Evolutionary conservation across 2,797 vertebrate species (phyloP), one percentile per base, ranked within the genome.

Genomic region (Lepus townsendii): DNA sequence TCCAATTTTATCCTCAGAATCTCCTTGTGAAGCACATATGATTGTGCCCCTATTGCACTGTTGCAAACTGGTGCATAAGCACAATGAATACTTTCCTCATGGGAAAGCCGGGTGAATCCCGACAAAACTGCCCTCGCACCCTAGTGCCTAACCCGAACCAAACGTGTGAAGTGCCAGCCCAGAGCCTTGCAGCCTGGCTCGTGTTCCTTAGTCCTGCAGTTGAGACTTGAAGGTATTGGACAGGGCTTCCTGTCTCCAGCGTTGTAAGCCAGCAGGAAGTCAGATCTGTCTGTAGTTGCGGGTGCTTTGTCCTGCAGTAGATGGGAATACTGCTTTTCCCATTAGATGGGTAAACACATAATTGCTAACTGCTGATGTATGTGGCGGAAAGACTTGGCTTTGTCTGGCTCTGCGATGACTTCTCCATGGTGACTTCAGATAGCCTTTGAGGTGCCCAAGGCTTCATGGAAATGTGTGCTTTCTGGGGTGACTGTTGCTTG

Each of bases 1-100:
- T 80, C 54, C 52, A 19, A 77, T 47, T 90, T 62, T 69, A 63
- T 76, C 63, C 4, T 76, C 9, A 63, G 27, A 35, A 7, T 14
- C 24, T 84, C 60, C 57, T 22, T 82, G 38, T 14, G 80, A 63
- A 90, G 86, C 52, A 73, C 30, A 38, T 32, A 14, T 76, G 83
- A 57, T 60, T 13, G 42, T 9, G 60, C 78, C 50, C 68, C 42
- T 72, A 91, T 90, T 62, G 82, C 10, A 63, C 27, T 57, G 10
- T 42, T 82, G 63, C 38, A 93, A 96, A 94, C n/a, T 11, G 35
- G 52, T 73, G 13, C 8, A 9, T 69, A 75, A 69, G 66, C 7
- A 62, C 20, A 88, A 71, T 63, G 75, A 62, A 62, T 72, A 47
- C 27, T 17, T 94, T 72, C 75, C 14, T 72, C 54, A 35, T 19